Evolutionary conservation across 2,797 vertebrate species (phyloP).

Genomic region (Pipistrellus kuhlii): DNA sequence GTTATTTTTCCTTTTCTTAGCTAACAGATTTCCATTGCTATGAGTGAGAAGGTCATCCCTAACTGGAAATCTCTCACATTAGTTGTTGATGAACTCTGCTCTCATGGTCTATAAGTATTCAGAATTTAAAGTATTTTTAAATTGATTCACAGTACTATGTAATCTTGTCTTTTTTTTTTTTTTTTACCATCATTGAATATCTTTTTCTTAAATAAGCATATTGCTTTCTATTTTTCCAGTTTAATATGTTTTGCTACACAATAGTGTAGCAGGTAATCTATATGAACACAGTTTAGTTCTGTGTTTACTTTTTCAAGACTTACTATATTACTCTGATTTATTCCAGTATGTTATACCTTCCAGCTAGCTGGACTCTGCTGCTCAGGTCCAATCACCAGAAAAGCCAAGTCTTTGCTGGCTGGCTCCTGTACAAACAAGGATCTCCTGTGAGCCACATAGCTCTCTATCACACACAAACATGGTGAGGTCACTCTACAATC

Average conservation of each 20-base stretch:
- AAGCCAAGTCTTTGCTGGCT: conserved; percentile 28
- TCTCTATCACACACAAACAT: neutral
- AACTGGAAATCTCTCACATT: neutral
- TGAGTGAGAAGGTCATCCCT: neutral
- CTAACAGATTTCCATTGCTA: neutral
- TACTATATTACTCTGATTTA: neutral
- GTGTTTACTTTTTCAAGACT: conserved; percentile 34
- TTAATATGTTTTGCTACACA: conserved; percentile 14
- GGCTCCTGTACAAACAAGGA: neutral
- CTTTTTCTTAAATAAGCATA: neutral
- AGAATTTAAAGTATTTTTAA: neutral
- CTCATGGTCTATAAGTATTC: neutral
- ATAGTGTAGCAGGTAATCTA: neutral
- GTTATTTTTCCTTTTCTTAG: neutral
- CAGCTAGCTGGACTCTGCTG: neutral
- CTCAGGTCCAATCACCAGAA: neutral
- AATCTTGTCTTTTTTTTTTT: neutral
- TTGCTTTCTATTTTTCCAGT: conserved; percentile 40
- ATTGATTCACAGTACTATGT: neutral
- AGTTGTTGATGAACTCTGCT: neutral
- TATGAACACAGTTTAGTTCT: neutral
- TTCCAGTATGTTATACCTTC: neutral
- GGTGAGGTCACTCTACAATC: conserved; percentile 40
- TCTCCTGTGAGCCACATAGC: neutral
- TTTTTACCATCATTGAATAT: neutral